phyloP scores from a whole-genome alignment of 2,888 invertebrate genomes.

The Incurvaria masculella region DNA sequence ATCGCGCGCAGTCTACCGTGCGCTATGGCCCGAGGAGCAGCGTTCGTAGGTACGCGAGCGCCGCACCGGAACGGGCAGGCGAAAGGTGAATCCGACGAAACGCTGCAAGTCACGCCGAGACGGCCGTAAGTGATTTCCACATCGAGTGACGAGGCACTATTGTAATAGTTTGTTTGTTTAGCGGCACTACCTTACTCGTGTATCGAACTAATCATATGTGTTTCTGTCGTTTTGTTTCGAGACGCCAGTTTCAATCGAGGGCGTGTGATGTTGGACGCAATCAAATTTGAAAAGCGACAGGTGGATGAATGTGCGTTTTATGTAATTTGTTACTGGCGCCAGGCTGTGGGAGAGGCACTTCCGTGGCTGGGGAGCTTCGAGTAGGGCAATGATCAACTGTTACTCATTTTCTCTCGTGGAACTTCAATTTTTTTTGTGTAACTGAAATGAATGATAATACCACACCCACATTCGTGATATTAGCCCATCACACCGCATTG shows the following conservation, averaged over 20 bases:
- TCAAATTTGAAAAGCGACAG: slow-evolving; percentile 55
- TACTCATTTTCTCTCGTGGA: too few species aligned
- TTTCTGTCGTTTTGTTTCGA: slow-evolving; percentile 56
- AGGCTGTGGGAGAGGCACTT: slow-evolving; percentile 22
- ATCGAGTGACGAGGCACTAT: slow-evolving; percentile 49
- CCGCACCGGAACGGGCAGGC: background rate
- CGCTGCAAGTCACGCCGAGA: slow-evolving; percentile 50
- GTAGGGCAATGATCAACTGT: too few species aligned
- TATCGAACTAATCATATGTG: slow-evolving; percentile 53
- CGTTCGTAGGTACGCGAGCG: too few species aligned
- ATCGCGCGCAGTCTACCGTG: too few species aligned
- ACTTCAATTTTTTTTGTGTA: too few species aligned
- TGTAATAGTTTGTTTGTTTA: slow-evolving; percentile 56
- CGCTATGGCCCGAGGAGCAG: too few species aligned
- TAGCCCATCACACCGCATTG: too few species aligned
- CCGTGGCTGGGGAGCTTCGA: too few species aligned
- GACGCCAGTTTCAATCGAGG: slow-evolving; percentile 54
- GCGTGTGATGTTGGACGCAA: slow-evolving; percentile 53
- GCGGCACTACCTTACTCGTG: slow-evolving; percentile 55
- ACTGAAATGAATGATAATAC: too few species aligned
- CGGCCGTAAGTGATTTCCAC: slow-evolving; percentile 49
- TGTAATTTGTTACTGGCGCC: slow-evolving; percentile 50
- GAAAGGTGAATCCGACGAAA: background rate
- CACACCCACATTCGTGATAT: too few species aligned
- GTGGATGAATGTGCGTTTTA: slow-evolving; percentile 39